Evolutionary conservation across 1,140 invertebrate species (phyloP).

Genomic region (Drosophila leontia): DNA sequence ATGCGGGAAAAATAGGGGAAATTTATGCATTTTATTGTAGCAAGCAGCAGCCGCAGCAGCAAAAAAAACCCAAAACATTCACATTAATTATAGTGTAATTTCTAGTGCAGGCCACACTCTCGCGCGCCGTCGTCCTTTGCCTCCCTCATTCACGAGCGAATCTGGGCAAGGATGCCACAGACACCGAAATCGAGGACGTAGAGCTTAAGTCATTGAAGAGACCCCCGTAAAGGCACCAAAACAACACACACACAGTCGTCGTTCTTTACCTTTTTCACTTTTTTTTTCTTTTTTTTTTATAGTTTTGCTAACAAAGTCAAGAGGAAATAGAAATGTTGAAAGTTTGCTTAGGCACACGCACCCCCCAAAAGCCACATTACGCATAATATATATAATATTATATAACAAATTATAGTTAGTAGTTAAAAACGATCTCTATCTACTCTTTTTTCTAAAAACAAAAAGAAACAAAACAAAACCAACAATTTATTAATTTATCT

Average conservation of each 20-base stretch:
- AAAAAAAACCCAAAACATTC: constrained; percentile 55
- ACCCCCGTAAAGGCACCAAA: constrained; percentile 27
- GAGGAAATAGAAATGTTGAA: constrained; percentile 13
- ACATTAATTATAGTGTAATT: constrained; percentile 77
- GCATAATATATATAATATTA: constrained; percentile 34
- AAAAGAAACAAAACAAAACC: constrained; percentile 59
- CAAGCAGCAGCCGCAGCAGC: constrained; percentile 40
- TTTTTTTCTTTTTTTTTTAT: background rate
- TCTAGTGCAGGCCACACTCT: constrained; percentile 64
- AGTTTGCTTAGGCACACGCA: constrained; percentile 53
- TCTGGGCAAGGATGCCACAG: constrained; percentile 8
- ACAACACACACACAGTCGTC: constrained; percentile 14
- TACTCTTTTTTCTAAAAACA: constrained; percentile 69
- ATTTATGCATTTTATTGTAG: constrained; percentile 64
- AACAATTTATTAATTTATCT: constrained; percentile 77
- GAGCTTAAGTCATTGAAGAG: constrained; percentile 58
- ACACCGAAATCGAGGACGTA: constrained; percentile 23
- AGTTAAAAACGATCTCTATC: constrained; percentile 78
- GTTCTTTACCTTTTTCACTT: constrained; percentile 29
- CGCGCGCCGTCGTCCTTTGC: constrained; percentile 56
- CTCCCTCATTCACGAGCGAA: background rate
- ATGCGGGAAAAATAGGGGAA: constrained; percentile 40
- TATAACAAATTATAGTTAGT: constrained; percentile 72
- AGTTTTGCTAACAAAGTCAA: constrained; percentile 23
- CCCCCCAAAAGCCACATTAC: constrained; percentile 64